Conservation (phyloP, 2,888 invertebrate genomes). For the Lepidochitona cinerea region DNA sequence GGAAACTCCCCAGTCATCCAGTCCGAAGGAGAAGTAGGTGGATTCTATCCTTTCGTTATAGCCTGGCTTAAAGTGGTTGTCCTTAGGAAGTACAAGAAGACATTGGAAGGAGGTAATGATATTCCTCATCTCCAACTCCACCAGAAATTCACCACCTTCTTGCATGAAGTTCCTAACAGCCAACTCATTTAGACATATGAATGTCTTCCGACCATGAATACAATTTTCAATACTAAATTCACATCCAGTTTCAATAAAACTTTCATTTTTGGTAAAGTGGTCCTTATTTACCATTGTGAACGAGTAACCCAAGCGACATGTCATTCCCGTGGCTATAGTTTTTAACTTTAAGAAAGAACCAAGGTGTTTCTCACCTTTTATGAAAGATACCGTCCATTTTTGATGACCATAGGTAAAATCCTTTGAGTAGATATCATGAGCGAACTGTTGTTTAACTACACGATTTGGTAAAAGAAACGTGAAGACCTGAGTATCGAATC, state of each 20-base stretch:
- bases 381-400: conserved; percentile 86
- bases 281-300: conserved; percentile 85
- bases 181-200: conserved; percentile 65
- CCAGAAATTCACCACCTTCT: conserved; percentile 84
- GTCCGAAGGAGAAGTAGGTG: conserved; percentile 83
- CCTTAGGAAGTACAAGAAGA: conserved; percentile 77
- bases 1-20: conserved; percentile 84
- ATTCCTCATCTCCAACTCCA: conserved; percentile 84
- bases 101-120: conserved; percentile 83
- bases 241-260: conserved; percentile 83
- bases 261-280: conserved; percentile 86
- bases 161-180: conserved; percentile 80
- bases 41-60: conserved; percentile 74
- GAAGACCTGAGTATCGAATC: conserved; percentile 86
- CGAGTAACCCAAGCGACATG: conserved; percentile 84
- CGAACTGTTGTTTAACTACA: conserved; percentile 80
- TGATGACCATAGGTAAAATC: conserved; percentile 87
- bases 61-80: conserved; percentile 39
- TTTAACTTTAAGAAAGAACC: conserved; percentile 86
- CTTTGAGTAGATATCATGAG: conserved; percentile 85
- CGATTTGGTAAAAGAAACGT: conserved; percentile 86
- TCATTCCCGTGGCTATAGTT: conserved; percentile 82
- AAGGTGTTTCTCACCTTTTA: conserved; percentile 81
- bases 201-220: conserved; percentile 63
- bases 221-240: conserved; percentile 70